A percentile compares a stretch with the other conserved stretches of the same genome.
These are phyloP conservation scores for Aleiodes alternator DNA, from an alignment of 2,888 invertebrate species.

Conservation along the genomic window DNA sequence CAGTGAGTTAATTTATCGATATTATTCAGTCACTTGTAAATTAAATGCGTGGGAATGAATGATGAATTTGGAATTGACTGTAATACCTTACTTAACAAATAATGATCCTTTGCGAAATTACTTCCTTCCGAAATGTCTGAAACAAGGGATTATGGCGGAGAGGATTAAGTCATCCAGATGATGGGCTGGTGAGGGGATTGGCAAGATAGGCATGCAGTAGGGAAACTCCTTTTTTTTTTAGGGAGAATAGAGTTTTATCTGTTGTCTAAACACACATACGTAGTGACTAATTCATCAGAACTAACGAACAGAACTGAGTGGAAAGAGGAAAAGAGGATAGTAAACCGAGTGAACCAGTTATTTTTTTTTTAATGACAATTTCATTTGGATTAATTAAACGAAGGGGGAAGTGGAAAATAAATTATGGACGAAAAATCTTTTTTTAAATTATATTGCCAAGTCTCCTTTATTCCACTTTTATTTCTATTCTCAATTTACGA, in stretches of 20 bases:
- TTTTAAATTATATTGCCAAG: no score
- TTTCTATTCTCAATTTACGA: no score
- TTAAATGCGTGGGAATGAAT: not conserved
- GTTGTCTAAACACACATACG: no score
- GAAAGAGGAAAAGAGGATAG: not conserved
- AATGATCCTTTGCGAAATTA: conserved; percentile 2
- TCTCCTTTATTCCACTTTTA: no score
- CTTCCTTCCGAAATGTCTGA: not conserved
- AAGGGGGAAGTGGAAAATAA: no score
- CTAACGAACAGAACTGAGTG: conserved; percentile 19
- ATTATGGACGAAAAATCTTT: no score
- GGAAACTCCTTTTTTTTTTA: no score
- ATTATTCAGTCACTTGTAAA: no score
- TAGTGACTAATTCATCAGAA: conserved; percentile 25
- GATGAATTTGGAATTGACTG: not conserved
- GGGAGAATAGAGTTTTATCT: no score
- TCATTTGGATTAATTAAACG: not conserved
- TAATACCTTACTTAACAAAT: not conserved
- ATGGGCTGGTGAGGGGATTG: no score
- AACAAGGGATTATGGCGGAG: not conserved
- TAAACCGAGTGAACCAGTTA: not conserved
- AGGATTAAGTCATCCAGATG: not conserved
- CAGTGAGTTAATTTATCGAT: not conserved
- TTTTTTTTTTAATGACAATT: conserved; percentile 30
- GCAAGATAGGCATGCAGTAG: no score